A percentile compares a stretch with the other conserved stretches of the same genome.
Conservation (phyloP, 2,797 vertebrate species). For the Spinibarbus caldwelli region DNA sequence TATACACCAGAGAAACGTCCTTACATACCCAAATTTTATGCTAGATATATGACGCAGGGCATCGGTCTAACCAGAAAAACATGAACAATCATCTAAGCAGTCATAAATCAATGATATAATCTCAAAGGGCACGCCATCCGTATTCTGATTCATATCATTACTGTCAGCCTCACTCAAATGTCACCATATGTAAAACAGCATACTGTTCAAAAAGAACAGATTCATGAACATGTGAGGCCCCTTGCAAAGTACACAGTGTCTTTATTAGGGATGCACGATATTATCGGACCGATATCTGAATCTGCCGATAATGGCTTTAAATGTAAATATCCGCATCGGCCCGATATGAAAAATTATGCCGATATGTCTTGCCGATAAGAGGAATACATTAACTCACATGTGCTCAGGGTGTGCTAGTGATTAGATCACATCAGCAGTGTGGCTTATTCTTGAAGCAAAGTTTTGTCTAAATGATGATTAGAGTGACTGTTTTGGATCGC, state of each 20-base stretch:
- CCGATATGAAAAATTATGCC: too few relatives aligned
- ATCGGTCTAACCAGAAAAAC: constrained; percentile 23
- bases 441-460: too few relatives aligned
- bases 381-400: too few relatives aligned
- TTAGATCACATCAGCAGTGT: too few relatives aligned
- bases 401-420: too few relatives aligned
- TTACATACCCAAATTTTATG: constrained; percentile 41
- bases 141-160: constrained; percentile 27
- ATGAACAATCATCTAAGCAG: constrained; percentile 19
- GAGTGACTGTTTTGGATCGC: too few relatives aligned
- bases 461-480: too few relatives aligned
- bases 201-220: constrained; percentile 11
- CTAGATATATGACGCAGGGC: constrained; percentile 34
- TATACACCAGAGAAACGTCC: constrained; percentile 38
- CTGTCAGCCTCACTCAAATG: constrained; percentile 26
- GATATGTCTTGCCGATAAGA: too few relatives aligned
- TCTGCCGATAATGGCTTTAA: too few relatives aligned
- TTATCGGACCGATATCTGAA: too few relatives aligned
- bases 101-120: constrained; percentile 39
- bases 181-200: constrained; percentile 32
- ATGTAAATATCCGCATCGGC: too few relatives aligned
- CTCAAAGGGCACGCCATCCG: constrained; percentile 1
- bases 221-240: constrained; percentile 16
- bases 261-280: too few relatives aligned
- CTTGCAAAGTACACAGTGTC: neutral